These are phyloP conservation scores for Deroplatys truncata DNA, from an alignment of 2,888 invertebrate species.

Conservation along the genomic window DNA sequence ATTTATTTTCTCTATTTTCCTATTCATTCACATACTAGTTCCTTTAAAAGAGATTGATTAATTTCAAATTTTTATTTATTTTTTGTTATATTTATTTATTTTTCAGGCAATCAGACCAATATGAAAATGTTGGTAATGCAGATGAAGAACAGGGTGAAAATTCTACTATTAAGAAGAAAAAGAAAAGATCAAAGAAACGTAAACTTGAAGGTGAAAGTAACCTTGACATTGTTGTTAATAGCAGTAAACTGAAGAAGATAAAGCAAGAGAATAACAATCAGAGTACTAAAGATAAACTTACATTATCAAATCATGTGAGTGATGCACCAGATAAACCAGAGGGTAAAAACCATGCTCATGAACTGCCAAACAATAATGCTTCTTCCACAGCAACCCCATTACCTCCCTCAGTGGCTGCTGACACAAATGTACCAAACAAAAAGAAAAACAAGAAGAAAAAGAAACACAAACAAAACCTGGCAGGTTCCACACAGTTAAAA, in stretches of 20 bases:
- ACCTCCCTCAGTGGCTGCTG: background rate
- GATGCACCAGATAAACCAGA: background rate
- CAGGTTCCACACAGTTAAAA: conserved; percentile 26
- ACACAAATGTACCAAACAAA: background rate
- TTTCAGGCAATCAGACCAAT: background rate
- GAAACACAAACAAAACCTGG: background rate
- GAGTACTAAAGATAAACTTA: background rate
- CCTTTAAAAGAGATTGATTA: background rate
- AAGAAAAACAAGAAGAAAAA: background rate
- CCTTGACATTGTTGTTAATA: background rate
- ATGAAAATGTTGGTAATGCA: background rate
- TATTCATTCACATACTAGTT: too few species aligned
- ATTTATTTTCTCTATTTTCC: too few species aligned
- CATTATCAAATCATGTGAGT: background rate
- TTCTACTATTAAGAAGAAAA: background rate
- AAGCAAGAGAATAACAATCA: background rate
- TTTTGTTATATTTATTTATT: too few species aligned
- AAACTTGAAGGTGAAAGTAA: background rate
- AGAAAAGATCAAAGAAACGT: background rate
- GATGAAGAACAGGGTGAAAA: background rate
- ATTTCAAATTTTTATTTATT: background rate
- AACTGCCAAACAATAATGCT: background rate
- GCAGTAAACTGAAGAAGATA: background rate
- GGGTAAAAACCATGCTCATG: too few species aligned
- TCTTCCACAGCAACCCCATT: background rate